Base-by-base conservation (phyloP, 2,888 invertebrate species). In the Leucophenga montana region DNA sequence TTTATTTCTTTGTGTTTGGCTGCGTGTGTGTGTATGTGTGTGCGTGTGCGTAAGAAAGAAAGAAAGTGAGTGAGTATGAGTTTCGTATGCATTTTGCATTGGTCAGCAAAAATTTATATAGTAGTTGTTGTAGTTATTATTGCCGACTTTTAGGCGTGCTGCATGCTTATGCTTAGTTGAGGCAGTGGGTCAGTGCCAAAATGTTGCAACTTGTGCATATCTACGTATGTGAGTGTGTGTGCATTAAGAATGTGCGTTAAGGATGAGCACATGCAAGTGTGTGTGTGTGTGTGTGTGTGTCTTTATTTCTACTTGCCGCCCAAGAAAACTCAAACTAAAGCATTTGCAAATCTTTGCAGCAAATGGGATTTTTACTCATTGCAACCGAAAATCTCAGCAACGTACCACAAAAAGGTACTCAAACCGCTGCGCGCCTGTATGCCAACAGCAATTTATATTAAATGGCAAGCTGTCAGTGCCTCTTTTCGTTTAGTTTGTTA, bases 381-480 rank as follows among this genome's bases (percentile, higher is more conserved):
- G 27, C 27, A 14, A 6, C 8, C 50, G 50, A 50, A 50, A 50
- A 50, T 50, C 50, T 50, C 50, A 50, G 50, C 50, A 16, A 8
- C 33, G 8, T 33, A 33, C 3, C 8, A 50, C 16, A 18, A 6
- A 50, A n/a, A 5, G 1, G 5, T 6, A 50, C 8, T n/a, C 50
- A 57, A 22, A 57, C 27, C 9, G 8, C 8, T 27, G 8, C 56
- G 20, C 57, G 9, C 50, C 18, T 27, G 4, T 14, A 13, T 14
- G 27, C 31, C 18, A n/a, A 27, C 48, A 48, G 8, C 39, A 39
- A 48, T 64, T 27, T 39, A 61, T 68, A 61, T 68, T 71, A 73
- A 74, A 73, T 68, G 71, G 73, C 72, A 75, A 73, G 64, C 75
- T 75, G 69, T 74, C 75, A 70, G 74, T 71, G 71, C 69, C 70